Base-by-base conservation (phyloP, 30 jellyfish, hydroid and myxozoan genomes). In the Aurelia sp. region DNA sequence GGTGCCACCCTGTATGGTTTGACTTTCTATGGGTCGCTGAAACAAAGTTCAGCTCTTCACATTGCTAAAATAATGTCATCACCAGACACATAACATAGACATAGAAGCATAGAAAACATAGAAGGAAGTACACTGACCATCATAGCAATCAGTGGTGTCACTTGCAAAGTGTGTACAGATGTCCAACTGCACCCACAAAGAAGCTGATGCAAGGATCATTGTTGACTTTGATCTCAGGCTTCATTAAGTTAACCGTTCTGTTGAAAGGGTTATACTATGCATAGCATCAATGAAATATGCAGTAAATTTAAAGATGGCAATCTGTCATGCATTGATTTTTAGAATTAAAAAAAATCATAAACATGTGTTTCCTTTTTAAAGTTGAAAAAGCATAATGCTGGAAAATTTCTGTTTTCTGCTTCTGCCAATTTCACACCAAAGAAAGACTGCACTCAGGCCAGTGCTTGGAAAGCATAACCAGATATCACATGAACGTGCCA, bases 161-260 rank as follows among this genome's bases (percentile, higher is more conserved):
- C 88, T 77, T 77, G 88, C 81, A 55, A 63, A 59, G 79, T 59
- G 77, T 59, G 78, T 17, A 52, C 63, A 77, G 79, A 77, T 77
- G 88, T 81, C 88, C 63, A 58, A 77, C 75, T 84, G 93, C 40
- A 31, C 71, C 30, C 89, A 84, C 63, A 72, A 82, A 38, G 92
- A 82, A 82, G 87, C 87, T 47, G 88, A 82, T 41, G 53, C 92
- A 21, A 51, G 87, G 19, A 70, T 73, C 67, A 35, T 72, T 71
- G 81, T 84, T 31, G 90, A 71, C 81, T 30, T 4, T 5, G 12
- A 27, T 40, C 8, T 72, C 83, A 48, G 59, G 72, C 81, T n/a
- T n/a, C n/a, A n/a, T n/a, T n/a, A 35, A 40, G 58, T 4, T 35
- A 72, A 57, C 59, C 65, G 71, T 70, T 19, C 66, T 84, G 11